A percentile compares a stretch with the other conserved stretches of the same genome.
These are phyloP conservation scores for Leptatherina wallacei DNA, from an alignment of 2,797 vertebrate genomes.

Conservation along the genomic window DNA sequence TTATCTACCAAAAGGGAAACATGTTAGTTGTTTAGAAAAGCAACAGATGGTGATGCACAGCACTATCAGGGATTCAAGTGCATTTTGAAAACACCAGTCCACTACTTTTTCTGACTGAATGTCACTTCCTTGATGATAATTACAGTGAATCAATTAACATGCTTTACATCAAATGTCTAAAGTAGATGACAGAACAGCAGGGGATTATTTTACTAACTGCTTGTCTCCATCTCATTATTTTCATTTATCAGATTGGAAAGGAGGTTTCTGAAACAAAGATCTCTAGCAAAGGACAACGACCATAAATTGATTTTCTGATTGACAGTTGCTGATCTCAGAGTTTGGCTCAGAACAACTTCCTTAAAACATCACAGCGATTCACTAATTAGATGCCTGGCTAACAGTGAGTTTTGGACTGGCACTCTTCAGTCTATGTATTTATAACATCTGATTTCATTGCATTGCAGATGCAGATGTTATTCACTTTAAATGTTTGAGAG, in stretches of 20 bases:
- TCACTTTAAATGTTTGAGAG: slow-evolving; percentile 21
- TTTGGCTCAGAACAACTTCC: slow-evolving; percentile 27
- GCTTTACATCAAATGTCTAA: slow-evolving; percentile 34
- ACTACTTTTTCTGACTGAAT: neutral
- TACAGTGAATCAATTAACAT: slow-evolving; percentile 24
- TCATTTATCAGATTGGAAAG: slow-evolving; percentile 3
- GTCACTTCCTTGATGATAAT: slow-evolving; percentile 20
- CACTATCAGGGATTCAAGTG: slow-evolving; percentile 4
- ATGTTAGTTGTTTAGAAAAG: slow-evolving; percentile 1
- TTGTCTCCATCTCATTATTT: slow-evolving; percentile 37
- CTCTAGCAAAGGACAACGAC: slow-evolving; percentile 22
- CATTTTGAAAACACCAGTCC: slow-evolving; percentile 12
- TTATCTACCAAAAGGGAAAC: neutral
- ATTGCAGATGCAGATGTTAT: slow-evolving; percentile 16
- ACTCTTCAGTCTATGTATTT: slow-evolving; percentile 11
- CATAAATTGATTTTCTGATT: slow-evolving; percentile 15
- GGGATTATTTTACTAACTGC: slow-evolving; percentile 10
- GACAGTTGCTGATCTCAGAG: slow-evolving; percentile 36
- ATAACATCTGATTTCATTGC: slow-evolving; percentile 18
- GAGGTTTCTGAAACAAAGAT: slow-evolving; percentile 9
- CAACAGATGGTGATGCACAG: slow-evolving; percentile 25
- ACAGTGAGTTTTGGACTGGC: slow-evolving; percentile 7
- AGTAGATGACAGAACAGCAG: slow-evolving; percentile 36
- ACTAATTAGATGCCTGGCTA: slow-evolving; percentile 36
- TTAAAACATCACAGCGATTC: slow-evolving; percentile 29